Evolutionary conservation across 1,140 invertebrate genomes (phyloP).

Genomic region (Coenobita brevimanus): DNA sequence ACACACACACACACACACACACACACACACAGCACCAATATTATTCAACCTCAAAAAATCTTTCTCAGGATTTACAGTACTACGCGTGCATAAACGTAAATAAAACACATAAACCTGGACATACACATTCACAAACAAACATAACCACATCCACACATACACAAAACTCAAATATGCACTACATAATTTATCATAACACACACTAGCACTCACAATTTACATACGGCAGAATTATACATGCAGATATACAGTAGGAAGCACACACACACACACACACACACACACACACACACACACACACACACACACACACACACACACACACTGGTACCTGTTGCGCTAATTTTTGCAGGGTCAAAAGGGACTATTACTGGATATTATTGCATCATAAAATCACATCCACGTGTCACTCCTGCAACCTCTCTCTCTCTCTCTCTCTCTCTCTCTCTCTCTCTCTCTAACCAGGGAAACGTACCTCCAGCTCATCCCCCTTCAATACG

Average conservation of each 20-base stretch:
- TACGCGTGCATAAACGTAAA: too few species aligned
- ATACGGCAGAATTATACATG: too few species aligned
- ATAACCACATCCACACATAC: too few species aligned
- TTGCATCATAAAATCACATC: constrained; percentile 63
- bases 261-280: background rate
- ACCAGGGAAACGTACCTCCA: background rate
- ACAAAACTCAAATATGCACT: too few species aligned
- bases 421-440: too few species aligned
- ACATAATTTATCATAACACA: too few species aligned
- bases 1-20: constrained; percentile 22
- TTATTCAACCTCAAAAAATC: too few species aligned
- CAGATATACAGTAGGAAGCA: too few species aligned
- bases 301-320: constrained; percentile 21
- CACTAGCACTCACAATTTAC: too few species aligned
- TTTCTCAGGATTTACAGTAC: too few species aligned
- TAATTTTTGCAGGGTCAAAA: constrained; percentile 58
- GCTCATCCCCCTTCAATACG: background rate
- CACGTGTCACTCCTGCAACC: constrained; percentile 43
- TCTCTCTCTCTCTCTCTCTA: too few species aligned
- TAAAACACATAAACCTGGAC: background rate
- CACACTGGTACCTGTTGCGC: constrained; percentile 58
- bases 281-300: background rate
- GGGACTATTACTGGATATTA: constrained; percentile 57
- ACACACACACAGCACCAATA: background rate
- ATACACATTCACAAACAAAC: too few species aligned